Base-by-base conservation (phyloP, 92 coral and sea anemone species). In the Muricea muricata region DNA sequence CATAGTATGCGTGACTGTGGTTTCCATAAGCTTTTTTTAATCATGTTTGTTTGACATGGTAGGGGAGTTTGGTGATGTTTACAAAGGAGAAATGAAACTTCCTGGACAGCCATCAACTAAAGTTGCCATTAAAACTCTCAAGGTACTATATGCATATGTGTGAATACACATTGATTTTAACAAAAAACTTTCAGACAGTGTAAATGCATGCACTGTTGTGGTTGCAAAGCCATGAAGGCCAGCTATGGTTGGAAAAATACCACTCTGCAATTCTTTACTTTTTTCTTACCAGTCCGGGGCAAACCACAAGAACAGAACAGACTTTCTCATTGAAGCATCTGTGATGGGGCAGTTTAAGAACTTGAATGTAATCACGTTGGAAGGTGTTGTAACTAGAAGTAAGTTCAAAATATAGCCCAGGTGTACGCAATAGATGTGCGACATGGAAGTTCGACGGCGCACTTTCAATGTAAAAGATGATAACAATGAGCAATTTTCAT, bases 61-160 rank as follows among this genome's bases (percentile, higher is more conserved):
- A 86, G 89, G 89, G 66, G 89, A 86, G 71, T 86, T 86, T 32
- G 89, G 89, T 29, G 89, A 86, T 45, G 89, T 86, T 7, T 75
- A 86, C 72, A 79, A 69, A 78, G 89, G 89, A 3, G 74, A 46
- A 45, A 31, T 86, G 14, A 46, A 45, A 26, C 85, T 26, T 4
- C 73, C 79, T 13, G 79, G 77, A 11, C 41, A 86, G 39, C 75
- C 75, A 9, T 41, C 79, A 8, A 81, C 82, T 6, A 50, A 58
- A 48, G 89, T 86, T 11, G 89, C 89, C 0, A 81, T 86, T 20
- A 86, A 86, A 42, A 66, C 65, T 10, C 85, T 86, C 5, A 77
- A 73, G 74, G 89, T 86, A 69, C 28, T 34, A 9, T 52, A 0
- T 35, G 1, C 10, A 17, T 34, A 24, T 41, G 17, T 70, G 35